Evolutionary conservation across 2,797 vertebrate genomes (phyloP), one percentile per base, ranked within the genome.

Genomic region (Oophaga sylvatica): DNA sequence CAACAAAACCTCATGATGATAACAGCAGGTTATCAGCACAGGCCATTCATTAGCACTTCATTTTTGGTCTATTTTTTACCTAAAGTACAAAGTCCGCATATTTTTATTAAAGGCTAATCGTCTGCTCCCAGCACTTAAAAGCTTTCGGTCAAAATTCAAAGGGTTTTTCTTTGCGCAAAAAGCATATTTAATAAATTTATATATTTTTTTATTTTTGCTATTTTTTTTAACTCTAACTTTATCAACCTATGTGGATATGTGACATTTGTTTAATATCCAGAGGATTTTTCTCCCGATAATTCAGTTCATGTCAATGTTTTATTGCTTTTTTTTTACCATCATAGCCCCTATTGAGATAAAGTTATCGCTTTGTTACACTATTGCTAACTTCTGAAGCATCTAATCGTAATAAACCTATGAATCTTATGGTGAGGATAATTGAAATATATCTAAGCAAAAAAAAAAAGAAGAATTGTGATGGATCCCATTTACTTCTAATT

Each of bases 1-100:
- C n/a, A 73, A 73, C 35, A 45, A 73, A 19, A 20, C 70, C 70
- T 45, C 81, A 65, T 76, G 59, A 76, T 75, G 35, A 22, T 76
- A 75, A 26, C 77, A 80, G 85, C 63, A 73, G 85, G 85, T 80
- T 80, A 73, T 73, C n/a, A n/a, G 78, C 70, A 76, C 57, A 45
- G 73, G 78, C 60, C 41, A 82, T 57, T 87, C 48, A 76, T 75
- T 71, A 65, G 68, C 29, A 17, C 10, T 15, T 81, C 17, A 82
- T 8, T 87, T 87, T n/a, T 35, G 78, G 16, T 71, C 57, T 29
- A 60, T 60, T 86, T 62, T 70, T 81, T 53, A 9, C 22, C 9
- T 81, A 11, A 53, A 56, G 35, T 20, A 80, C 22, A 86, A 19
- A 59, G 48, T 80, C 60, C n/a, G 31, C 45, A 62, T 60, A 60